Conservation (phyloP, 2,113 vertebrate species). For the Salvelinus alpinus region DNA sequence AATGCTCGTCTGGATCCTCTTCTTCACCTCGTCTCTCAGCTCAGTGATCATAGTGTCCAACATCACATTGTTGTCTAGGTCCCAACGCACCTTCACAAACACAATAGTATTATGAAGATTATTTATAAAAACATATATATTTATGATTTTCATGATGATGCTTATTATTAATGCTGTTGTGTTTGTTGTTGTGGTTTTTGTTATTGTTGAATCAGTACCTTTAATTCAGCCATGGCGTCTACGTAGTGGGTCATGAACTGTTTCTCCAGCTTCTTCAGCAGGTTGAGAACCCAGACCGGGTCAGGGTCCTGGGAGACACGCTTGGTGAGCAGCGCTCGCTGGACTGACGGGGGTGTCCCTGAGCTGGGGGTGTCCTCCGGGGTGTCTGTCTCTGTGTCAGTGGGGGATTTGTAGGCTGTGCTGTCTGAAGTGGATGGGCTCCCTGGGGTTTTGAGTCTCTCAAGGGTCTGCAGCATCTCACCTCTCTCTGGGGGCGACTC, state of each 20-base stretch:
- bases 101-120: too few relatives aligned
- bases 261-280: constrained; percentile 83
- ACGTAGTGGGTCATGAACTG: constrained; percentile 85
- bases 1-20: constrained; percentile 78
- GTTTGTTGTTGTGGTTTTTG: too few relatives aligned
- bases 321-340: constrained; percentile 38
- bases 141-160: too few relatives aligned
- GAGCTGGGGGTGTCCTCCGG: constrained; percentile 34
- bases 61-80: constrained; percentile 71
- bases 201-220: constrained; percentile 19
- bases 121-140: too few relatives aligned
- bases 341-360: constrained; percentile 33
- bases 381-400: constrained; percentile 44
- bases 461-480: constrained; percentile 3
- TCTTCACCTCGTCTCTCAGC: constrained; percentile 79
- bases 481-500: constrained; percentile 1
- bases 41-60: constrained; percentile 82
- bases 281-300: constrained; percentile 76
- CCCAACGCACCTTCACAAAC: constrained; percentile 71
- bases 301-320: constrained; percentile 67
- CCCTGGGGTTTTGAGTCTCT: constrained; percentile 44
- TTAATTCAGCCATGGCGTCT: constrained; percentile 76
- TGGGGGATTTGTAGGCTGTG: constrained; percentile 56
- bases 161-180: too few relatives aligned
- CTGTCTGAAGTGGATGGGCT: constrained; percentile 30